Percentiles rank a stretch among this genome's conserved stretches.
Evolutionary conservation across 2,797 vertebrate species (phyloP).

Genomic region (Sphaeramia orbicularis): DNA sequence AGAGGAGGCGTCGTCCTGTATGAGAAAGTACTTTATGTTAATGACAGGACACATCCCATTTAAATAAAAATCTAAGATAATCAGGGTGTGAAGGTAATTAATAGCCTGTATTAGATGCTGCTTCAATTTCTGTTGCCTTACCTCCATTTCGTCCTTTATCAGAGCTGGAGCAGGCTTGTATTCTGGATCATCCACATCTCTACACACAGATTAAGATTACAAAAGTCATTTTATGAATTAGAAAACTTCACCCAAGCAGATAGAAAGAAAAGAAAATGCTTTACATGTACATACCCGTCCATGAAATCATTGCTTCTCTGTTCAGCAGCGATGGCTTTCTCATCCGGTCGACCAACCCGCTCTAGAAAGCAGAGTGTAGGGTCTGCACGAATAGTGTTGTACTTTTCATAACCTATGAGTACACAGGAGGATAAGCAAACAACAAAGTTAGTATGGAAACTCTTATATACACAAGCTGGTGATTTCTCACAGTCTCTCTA

Average conservation of each 20-base stretch:
- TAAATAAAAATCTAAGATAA: not conserved
- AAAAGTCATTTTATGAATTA: slow-evolving; percentile 10
- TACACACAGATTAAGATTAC: slow-evolving; percentile 67
- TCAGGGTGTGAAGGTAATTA: not conserved
- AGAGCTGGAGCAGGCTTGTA: slow-evolving; percentile 98
- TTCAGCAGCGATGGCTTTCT: slow-evolving; percentile 98
- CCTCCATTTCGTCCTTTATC: slow-evolving; percentile 98
- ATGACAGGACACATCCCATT: slow-evolving; percentile 7
- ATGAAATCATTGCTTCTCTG: slow-evolving; percentile 98
- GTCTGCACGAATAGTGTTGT: slow-evolving; percentile 97
- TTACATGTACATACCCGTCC: slow-evolving; percentile 88
- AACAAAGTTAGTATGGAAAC: slow-evolving; percentile 34
- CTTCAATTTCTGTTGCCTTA: slow-evolving; percentile 62
- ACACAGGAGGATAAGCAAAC: slow-evolving; percentile 44
- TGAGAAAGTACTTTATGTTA: slow-evolving; percentile 29
- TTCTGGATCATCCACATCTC: slow-evolving; percentile 98
- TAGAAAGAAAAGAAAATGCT: not conserved
- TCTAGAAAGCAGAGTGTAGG: slow-evolving; percentile 95
- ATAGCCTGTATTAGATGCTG: slow-evolving; percentile 8
- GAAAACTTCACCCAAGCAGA: not conserved
- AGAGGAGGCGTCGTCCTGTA: slow-evolving; percentile 95
- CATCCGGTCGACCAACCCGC: slow-evolving; percentile 95
- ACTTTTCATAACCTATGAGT: slow-evolving; percentile 95
- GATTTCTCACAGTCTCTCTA: slow-evolving; percentile 29
- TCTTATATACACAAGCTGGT: slow-evolving; percentile 10